Evolutionary conservation across 1,140 invertebrate genomes (phyloP), one percentile per base, ranked within the genome.

Genomic region (Drosophila hydei): DNA sequence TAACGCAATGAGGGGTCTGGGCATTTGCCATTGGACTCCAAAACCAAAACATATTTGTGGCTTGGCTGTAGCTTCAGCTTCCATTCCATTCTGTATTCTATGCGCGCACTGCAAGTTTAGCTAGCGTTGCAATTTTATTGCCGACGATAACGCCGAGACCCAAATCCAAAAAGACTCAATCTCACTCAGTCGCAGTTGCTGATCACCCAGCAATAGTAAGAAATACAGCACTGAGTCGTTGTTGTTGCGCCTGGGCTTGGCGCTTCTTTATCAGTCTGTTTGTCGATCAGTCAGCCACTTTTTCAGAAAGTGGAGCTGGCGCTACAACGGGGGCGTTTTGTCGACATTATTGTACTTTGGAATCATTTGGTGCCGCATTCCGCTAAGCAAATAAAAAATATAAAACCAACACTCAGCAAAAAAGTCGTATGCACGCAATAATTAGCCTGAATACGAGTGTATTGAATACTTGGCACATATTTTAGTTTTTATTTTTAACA

Each of bases 121-220:
- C 79, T 33, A 68, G 48, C 73, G 67, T 48, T 61, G 73, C 74
- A 63, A 48, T 33, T 72, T 67, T 80, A 79, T 80, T 52, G 75
- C 72, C 47, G 40, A 67, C 61, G 75, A 81, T 83, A 81, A 78
- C 77, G 75, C 63, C 60, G 77, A 81, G 81, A 87, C 81, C 80
- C 64, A 87, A 80, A 87, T 85, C 72, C 67, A 50, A 52, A 60
- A 56, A 65, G 48, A 40, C 56, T 36, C 70, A 72, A 68, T 75
- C 62, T 58, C n/a, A 72, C 42, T 55, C 33, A 60, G 38, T 36
- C 27, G 7, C 50, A 25, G 12, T 42, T 42, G 16, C 38, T 40
- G 55, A 67, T 72, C 62, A 54, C 52, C 36, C 50, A n/a, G 4
- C 52, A 65, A 48, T 40, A 14, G 38, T 40, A 16, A 12, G 11